Base-by-base conservation (phyloP, 1,140 invertebrate species). In the Thrips palmi region DNA sequence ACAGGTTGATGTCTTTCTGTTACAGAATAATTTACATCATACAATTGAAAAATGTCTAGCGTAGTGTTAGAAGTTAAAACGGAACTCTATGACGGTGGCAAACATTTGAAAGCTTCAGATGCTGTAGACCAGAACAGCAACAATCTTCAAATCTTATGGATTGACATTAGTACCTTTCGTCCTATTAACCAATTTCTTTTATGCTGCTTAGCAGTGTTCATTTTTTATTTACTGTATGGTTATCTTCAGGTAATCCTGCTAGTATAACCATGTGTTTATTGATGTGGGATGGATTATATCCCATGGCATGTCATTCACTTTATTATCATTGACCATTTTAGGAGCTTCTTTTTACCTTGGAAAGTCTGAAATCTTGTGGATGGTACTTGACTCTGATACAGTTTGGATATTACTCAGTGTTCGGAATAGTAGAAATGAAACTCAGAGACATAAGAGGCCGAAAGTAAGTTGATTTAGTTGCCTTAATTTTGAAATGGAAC, bases 381-480 rank as follows among this genome's bases (percentile, higher is more conserved):
- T 87, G 88, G 75, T 94, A 87, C 55, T 65, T 96, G 40, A 96
- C 91, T 4, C 62, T 93, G 30, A 62, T 93, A 14, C 91, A 96
- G 62, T 96, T 96, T 67, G 65, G 66, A 7, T 82, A 76, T 49
- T 96, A 94, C 52, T 71, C 74, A 23, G 39, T 75, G 33, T 84
- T 94, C 57, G 85, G 81, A 40, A 65, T 75, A 41, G 50, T 75
- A 21, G 88, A 94, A 60, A 71, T 71, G 6, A 55, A 64, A 41
- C 54, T 83, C 28, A 68, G 66, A 49, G 65, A 68, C 43, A 67
- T 72, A 37, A 67, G 60, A 36, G 57, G 62, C 42, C 68, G 80
- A 52, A 79, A 68, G 75, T 84, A 67, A 63, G 55, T 56, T 32
- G n/a, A 25, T 44, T 29, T 10, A 18, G 18, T 19, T 33, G 5